Evolutionary conservation across 1,140 invertebrate species (phyloP).

Genomic region (Listronotus bonariensis): DNA sequence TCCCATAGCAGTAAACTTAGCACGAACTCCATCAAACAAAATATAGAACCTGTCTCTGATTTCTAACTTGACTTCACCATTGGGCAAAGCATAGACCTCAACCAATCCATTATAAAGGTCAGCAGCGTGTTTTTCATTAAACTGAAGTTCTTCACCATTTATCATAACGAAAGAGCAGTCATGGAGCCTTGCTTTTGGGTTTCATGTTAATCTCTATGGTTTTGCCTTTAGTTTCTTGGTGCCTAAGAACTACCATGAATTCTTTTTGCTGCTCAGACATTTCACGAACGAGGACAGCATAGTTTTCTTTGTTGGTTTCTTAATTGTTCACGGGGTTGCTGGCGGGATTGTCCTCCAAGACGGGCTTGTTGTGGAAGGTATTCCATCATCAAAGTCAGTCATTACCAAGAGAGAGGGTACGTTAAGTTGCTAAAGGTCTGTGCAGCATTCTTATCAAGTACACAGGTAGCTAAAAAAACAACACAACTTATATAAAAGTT

Average conservation of each 20-base stretch:
- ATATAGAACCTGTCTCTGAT: slow-evolving; percentile 59
- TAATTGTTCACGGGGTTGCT: slow-evolving; percentile 28
- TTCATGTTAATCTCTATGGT: slow-evolving; percentile 48
- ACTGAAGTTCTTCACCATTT: slow-evolving; percentile 49
- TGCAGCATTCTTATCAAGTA: slow-evolving; percentile 59
- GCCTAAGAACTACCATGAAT: slow-evolving; percentile 51
- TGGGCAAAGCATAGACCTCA: slow-evolving; percentile 58
- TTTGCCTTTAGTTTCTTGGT: slow-evolving; percentile 39
- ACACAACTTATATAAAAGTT: too few relatives aligned
- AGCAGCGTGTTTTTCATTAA: slow-evolving; percentile 38
- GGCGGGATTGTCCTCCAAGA: slow-evolving; percentile 50
- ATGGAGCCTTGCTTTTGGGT: slow-evolving; percentile 33
- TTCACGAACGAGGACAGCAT: slow-evolving; percentile 55
- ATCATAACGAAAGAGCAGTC: slow-evolving; percentile 45
- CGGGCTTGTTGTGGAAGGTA: slow-evolving; percentile 51
- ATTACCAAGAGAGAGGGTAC: slow-evolving; percentile 58
- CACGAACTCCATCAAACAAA: slow-evolving; percentile 61
- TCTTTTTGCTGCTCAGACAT: slow-evolving; percentile 51
- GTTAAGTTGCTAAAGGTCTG: slow-evolving; percentile 66
- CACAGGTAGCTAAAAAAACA: slow-evolving; percentile 62
- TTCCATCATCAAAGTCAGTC: slow-evolving; percentile 65
- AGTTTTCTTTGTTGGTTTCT: slow-evolving; percentile 53
- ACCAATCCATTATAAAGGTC: slow-evolving; percentile 51
- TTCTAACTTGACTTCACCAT: slow-evolving; percentile 58
- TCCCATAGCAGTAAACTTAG: slow-evolving; percentile 55